These are phyloP conservation scores for Nyctalus aviator DNA, from an alignment of 2,797 vertebrate genomes.

Conservation along the genomic window DNA sequence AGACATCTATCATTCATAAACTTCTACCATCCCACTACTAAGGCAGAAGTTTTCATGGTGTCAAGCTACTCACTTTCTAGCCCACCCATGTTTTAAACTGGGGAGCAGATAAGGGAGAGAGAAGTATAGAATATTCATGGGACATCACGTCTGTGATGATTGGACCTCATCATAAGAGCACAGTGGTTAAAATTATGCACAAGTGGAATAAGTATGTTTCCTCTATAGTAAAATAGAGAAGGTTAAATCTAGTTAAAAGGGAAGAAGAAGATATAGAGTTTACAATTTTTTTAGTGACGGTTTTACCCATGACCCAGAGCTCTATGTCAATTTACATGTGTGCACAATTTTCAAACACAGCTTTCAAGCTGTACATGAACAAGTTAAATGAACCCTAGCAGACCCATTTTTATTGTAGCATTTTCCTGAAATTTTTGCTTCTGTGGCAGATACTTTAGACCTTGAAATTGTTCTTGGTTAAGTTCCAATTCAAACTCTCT, in stretches of 20 bases:
- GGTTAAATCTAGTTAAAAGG: background rate
- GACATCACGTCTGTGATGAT: background rate
- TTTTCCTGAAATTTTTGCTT: conserved; percentile 44
- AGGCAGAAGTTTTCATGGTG: background rate
- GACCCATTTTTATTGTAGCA: background rate
- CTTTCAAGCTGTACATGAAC: background rate
- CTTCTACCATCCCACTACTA: background rate
- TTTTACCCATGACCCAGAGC: background rate
- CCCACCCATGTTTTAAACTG: background rate
- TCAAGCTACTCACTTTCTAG: background rate
- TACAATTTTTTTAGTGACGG: background rate
- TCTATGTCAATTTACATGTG: background rate
- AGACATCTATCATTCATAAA: background rate
- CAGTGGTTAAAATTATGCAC: background rate
- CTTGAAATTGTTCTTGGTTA: conserved; percentile 47
- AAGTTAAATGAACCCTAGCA: background rate
- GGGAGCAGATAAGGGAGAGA: background rate
- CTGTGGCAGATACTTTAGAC: conserved; percentile 21
- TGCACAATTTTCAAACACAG: background rate
- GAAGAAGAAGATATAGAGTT: background rate
- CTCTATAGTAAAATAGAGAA: background rate
- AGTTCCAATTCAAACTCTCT: conserved; percentile 44
- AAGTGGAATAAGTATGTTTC: background rate
- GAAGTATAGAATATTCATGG: background rate
- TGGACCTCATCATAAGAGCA: background rate